phyloP scores from a whole-genome alignment of 2,888 invertebrate species.

The Nysson spinosus region DNA sequence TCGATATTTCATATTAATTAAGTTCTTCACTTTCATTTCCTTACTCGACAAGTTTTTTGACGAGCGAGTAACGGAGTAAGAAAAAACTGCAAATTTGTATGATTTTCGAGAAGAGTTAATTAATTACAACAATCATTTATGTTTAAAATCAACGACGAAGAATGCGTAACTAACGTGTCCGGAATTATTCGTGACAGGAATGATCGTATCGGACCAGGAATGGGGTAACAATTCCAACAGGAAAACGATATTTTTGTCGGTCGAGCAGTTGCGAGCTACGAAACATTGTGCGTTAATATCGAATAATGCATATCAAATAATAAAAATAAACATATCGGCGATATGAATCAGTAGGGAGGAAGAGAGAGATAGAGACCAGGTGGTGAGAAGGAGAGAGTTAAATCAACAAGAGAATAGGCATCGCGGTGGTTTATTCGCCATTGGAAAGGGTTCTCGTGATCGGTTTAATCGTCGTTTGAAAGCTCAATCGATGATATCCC shows the following conservation, averaged over 20 bases:
- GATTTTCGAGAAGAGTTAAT: no score
- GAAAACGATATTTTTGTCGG: conserved; percentile 41
- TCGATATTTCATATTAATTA: no score
- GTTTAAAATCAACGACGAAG: neutral
- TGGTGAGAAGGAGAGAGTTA: no score
- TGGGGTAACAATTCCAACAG: conserved; percentile 28
- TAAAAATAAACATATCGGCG: no score
- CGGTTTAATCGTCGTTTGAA: conserved; percentile 43
- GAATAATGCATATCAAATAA: conserved; percentile 46
- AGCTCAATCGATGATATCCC: conserved; percentile 49
- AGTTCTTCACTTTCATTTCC: no score
- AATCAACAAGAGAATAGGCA: conserved; percentile 41
- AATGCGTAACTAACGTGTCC: neutral
- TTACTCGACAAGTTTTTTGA: no score
- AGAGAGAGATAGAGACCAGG: no score
- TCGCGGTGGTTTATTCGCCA: conserved; percentile 37
- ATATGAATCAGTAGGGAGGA: no score
- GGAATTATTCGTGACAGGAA: conserved; percentile 2
- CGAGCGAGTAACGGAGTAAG: no score
- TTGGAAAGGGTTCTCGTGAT: conserved; percentile 35
- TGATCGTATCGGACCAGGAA: conserved; percentile 34
- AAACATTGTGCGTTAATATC: conserved; percentile 29
- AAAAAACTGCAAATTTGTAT: no score
- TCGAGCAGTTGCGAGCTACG: conserved; percentile 28
- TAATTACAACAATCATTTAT: no score